Percentiles rank a stretch among this genome's conserved stretches.
Evolutionary conservation across 1,140 invertebrate species (phyloP).

Genomic region (Drosophila bifasciata): DNA sequence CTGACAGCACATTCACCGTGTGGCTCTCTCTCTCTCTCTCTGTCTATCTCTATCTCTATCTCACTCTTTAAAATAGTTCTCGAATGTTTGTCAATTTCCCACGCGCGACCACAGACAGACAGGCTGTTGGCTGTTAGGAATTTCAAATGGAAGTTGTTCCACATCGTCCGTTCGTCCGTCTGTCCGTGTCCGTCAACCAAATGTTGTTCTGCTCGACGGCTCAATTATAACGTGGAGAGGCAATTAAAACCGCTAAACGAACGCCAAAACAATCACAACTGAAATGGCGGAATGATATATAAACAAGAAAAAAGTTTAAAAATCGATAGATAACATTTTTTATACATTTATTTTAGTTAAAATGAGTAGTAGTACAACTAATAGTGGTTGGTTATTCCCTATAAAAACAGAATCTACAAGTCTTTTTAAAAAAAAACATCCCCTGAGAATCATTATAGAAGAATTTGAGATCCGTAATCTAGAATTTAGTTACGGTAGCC

Average conservation of each 20-base stretch:
- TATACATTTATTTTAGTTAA: too few species aligned
- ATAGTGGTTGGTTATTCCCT: too few species aligned
- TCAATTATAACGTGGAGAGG: slow-evolving; percentile 45
- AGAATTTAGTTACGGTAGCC: slow-evolving; percentile 9
- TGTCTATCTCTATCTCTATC: slow-evolving; percentile 9
- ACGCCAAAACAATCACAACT: slow-evolving; percentile 10
- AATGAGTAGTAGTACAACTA: too few species aligned
- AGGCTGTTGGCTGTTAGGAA: slow-evolving; percentile 16
- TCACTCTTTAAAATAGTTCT: slow-evolving; percentile 39
- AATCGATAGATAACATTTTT: too few species aligned
- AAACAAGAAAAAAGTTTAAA: slow-evolving; percentile 3
- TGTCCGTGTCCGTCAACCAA: slow-evolving; percentile 8
- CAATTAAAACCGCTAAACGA: slow-evolving; percentile 41
- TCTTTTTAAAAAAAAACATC: too few species aligned
- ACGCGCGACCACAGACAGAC: slow-evolving; percentile 38
- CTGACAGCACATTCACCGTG: slow-evolving; percentile 33
- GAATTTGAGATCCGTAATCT: slow-evolving; percentile 14
- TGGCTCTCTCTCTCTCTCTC: slow-evolving; percentile 12
- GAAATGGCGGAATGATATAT: slow-evolving; percentile 10
- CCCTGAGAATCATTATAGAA: neutral
- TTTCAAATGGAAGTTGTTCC: slow-evolving; percentile 26
- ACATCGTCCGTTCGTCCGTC: neutral
- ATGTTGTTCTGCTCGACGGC: slow-evolving; percentile 47
- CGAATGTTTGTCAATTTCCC: slow-evolving; percentile 68
- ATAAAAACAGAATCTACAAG: too few species aligned